A percentile compares a stretch with the other conserved stretches of the same genome.
phyloP scores from a whole-genome alignment of 1,140 invertebrate genomes.

The Trissolcus basalis region DNA sequence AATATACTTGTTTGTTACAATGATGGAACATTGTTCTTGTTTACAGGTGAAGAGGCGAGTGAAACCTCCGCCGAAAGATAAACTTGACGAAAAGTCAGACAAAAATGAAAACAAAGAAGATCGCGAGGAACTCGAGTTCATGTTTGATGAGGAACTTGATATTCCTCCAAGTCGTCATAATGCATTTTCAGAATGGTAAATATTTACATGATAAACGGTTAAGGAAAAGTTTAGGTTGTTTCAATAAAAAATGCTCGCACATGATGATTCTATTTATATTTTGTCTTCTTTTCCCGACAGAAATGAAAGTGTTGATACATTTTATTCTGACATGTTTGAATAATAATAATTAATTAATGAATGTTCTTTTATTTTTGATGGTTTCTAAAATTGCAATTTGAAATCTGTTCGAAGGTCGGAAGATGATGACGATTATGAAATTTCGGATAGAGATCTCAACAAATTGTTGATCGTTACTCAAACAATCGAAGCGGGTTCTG shows the following conservation, averaged over 20 bases:
- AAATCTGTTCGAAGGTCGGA: constrained; percentile 78
- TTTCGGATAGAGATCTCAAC: constrained; percentile 94
- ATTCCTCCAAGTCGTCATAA: constrained; percentile 85
- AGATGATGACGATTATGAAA: constrained; percentile 89
- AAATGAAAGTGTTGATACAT: constrained; percentile 37
- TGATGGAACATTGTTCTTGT: neutral
- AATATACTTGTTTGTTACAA: neutral
- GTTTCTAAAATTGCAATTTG: neutral
- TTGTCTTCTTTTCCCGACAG: constrained; percentile 69
- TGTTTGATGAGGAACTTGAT: constrained; percentile 97
- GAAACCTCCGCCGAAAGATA: constrained; percentile 73
- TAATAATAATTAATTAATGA: constrained; percentile 4
- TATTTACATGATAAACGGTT: too few relatives aligned
- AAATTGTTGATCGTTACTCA: constrained; percentile 98
- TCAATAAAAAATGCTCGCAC: neutral
- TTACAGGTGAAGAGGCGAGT: constrained; percentile 76
- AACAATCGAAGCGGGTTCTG: constrained; percentile 68
- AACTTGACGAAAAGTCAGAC: constrained; percentile 67
- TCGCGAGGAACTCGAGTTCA: constrained; percentile 94
- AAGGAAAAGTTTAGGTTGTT: too few relatives aligned
- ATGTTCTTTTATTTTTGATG: neutral
- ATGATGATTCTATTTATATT: constrained; percentile 59
- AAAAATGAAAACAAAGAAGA: constrained; percentile 76
- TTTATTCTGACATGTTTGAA: constrained; percentile 20
- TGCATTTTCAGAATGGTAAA: constrained; percentile 85